These are phyloP conservation scores for Urocolius indicus DNA, from an alignment of 2,113 vertebrate genomes.

Conservation along the genomic window DNA sequence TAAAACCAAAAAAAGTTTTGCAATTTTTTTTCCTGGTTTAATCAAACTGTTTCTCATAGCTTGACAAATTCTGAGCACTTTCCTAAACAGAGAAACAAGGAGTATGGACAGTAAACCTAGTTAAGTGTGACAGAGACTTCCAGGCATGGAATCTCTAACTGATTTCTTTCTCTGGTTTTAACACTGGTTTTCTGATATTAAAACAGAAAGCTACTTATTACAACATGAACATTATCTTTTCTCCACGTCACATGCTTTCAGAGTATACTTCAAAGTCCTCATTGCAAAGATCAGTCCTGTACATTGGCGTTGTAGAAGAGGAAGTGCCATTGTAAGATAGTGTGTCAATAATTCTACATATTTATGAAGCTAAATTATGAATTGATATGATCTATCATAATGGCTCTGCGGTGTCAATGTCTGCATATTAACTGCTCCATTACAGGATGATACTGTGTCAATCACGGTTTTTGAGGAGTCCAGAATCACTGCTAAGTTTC, in stretches of 20 bases:
- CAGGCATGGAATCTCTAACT: background rate
- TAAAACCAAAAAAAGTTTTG: background rate
- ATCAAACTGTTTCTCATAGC: background rate
- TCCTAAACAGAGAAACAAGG: background rate
- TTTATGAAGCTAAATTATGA: slow-evolving; percentile 53
- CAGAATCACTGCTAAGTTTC: background rate
- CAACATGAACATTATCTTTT: background rate
- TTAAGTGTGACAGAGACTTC: background rate
- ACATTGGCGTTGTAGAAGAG: background rate
- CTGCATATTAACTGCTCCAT: slow-evolving; percentile 47
- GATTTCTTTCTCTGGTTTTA: background rate
- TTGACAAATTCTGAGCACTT: background rate
- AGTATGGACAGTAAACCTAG: background rate
- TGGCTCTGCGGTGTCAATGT: slow-evolving; percentile 3
- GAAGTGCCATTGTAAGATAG: background rate
- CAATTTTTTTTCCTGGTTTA: background rate
- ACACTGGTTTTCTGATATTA: background rate
- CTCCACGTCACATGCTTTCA: background rate
- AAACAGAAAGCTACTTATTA: background rate
- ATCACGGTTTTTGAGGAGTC: slow-evolving; percentile 5
- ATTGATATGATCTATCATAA: slow-evolving; percentile 29
- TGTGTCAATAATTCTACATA: slow-evolving; percentile 31
- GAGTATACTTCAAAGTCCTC: background rate
- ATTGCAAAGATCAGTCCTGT: background rate
- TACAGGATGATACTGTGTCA: slow-evolving; percentile 26